Conservation (phyloP, 2,888 invertebrate genomes). For the Spilosoma lubricipeda region DNA sequence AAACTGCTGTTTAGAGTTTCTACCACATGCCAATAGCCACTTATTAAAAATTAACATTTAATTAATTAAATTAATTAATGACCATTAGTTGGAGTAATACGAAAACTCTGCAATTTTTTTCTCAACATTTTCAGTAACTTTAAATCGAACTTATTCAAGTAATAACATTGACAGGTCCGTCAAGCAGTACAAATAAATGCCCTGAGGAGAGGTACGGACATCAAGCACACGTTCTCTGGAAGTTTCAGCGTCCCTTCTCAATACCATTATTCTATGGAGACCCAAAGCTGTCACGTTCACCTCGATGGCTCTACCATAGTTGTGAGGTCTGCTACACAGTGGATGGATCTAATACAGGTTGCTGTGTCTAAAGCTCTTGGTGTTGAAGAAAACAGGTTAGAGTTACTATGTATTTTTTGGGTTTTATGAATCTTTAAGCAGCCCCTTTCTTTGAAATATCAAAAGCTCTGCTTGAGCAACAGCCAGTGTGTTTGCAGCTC, state of each 20-base stretch:
- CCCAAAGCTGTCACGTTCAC: slow-evolving; percentile 84
- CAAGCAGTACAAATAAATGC: slow-evolving; percentile 67
- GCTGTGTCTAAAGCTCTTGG: slow-evolving; percentile 84
- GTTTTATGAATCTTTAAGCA: not conserved
- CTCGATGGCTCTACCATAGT: slow-evolving; percentile 44
- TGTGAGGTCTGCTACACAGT: slow-evolving; percentile 87
- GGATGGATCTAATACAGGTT: slow-evolving; percentile 87
- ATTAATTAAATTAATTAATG: no score
- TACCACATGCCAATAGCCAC: not conserved
- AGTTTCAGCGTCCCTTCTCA: slow-evolving; percentile 86
- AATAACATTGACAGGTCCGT: slow-evolving; percentile 61
- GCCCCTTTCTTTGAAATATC: not conserved
- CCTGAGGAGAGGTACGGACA: slow-evolving; percentile 69
- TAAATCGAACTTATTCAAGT: not conserved
- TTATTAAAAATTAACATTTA: not conserved
- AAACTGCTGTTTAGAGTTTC: no score
- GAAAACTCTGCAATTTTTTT: not conserved
- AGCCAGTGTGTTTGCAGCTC: not conserved
- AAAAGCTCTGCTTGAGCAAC: not conserved
- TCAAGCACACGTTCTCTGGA: slow-evolving; percentile 85
- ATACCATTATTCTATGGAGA: slow-evolving; percentile 93
- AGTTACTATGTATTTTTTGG: slow-evolving; percentile 5
- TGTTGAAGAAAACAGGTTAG: slow-evolving; percentile 87
- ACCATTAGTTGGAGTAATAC: not conserved
- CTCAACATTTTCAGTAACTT: not conserved